Percentiles rank a stretch among this genome's conserved stretches.
phyloP scores from a whole-genome alignment of 2,797 vertebrate species.

The Cyprinella venusta region DNA sequence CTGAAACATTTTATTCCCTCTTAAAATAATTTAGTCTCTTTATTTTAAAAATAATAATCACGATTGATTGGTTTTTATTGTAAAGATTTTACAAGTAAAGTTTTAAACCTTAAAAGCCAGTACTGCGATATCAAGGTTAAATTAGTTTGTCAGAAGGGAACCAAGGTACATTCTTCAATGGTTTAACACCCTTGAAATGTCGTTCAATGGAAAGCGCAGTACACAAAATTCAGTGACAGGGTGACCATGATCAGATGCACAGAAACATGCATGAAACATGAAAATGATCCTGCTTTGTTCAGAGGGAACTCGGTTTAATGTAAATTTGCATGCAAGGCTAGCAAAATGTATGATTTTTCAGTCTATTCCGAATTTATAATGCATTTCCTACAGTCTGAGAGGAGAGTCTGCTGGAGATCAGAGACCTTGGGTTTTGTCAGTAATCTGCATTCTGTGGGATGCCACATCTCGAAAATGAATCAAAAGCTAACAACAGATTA shows the following conservation, averaged over 20 bases:
- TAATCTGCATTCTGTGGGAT: conserved; percentile 36
- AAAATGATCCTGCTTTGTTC: conserved; percentile 35
- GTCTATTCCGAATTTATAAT: conserved; percentile 4
- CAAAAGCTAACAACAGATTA: conserved; percentile 25
- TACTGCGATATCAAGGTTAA: conserved; percentile 46
- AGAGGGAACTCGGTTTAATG: conserved; percentile 7
- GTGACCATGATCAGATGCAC: conserved; percentile 18
- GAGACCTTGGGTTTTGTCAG: conserved; percentile 43
- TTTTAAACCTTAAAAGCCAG: conserved; percentile 25
- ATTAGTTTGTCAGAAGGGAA: conserved; percentile 47
- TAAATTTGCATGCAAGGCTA: conserved; percentile 48
- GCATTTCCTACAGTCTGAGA: conserved; percentile 1
- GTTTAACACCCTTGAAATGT: conserved; percentile 59
- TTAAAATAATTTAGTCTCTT: conserved; percentile 49
- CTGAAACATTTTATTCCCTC: conserved; percentile 35
- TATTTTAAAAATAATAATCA: conserved; percentile 39
- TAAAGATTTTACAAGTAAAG: background rate
- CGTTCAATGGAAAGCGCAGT: conserved; percentile 40
- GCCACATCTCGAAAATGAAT: conserved; percentile 27
- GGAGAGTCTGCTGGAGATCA: conserved; percentile 27
- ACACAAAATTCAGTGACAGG: conserved; percentile 19
- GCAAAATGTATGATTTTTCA: background rate
- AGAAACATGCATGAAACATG: conserved; percentile 45
- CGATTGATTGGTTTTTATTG: conserved; percentile 58
- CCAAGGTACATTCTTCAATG: conserved; percentile 7